Percentiles rank a stretch among this genome's conserved stretches.
Conservation (phyloP, 2,888 invertebrate species). For the Hirtodrosophila histrioides region DNA sequence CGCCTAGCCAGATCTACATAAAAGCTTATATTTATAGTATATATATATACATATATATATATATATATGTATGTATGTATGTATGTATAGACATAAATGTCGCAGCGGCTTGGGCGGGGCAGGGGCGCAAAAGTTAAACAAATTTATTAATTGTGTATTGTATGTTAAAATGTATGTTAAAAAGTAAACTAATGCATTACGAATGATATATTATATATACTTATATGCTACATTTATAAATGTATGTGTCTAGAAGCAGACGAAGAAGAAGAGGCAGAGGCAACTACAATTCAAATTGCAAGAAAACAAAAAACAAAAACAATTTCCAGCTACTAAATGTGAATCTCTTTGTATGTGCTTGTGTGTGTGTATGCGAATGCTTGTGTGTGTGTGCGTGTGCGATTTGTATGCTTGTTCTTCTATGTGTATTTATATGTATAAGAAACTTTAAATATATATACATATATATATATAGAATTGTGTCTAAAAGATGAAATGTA, state of each 20-base stretch:
- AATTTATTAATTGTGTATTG: constrained; percentile 63
- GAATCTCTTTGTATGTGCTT: constrained; percentile 51
- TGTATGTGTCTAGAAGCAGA: constrained; percentile 23
- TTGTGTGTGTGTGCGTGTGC: not conserved
- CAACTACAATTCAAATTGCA: constrained; percentile 10
- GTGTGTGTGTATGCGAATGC: constrained; percentile 1
- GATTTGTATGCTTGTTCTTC: constrained; percentile 39
- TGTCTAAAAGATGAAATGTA: constrained; percentile 64
- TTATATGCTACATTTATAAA: constrained; percentile 10
- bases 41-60: constrained; percentile 5
- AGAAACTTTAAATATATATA: constrained; percentile 15
- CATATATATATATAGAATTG: constrained; percentile 36
- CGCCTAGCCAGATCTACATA: constrained; percentile 17
- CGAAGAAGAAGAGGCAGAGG: constrained; percentile 22
- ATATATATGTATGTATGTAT: constrained; percentile 8
- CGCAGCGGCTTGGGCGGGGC: not conserved
- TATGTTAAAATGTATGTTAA: constrained; percentile 58
- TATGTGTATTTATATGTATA: constrained; percentile 45
- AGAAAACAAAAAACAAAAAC: constrained; percentile 26
- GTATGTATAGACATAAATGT: constrained; percentile 10
- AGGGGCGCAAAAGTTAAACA: constrained; percentile 27
- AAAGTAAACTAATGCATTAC: constrained; percentile 33
- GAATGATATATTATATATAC: constrained; percentile 27
- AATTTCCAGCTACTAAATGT: constrained; percentile 61
- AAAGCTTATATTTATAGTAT: not conserved